phyloP scores from a whole-genome alignment of 2,797 vertebrate species.

The Octomys mimax region DNA sequence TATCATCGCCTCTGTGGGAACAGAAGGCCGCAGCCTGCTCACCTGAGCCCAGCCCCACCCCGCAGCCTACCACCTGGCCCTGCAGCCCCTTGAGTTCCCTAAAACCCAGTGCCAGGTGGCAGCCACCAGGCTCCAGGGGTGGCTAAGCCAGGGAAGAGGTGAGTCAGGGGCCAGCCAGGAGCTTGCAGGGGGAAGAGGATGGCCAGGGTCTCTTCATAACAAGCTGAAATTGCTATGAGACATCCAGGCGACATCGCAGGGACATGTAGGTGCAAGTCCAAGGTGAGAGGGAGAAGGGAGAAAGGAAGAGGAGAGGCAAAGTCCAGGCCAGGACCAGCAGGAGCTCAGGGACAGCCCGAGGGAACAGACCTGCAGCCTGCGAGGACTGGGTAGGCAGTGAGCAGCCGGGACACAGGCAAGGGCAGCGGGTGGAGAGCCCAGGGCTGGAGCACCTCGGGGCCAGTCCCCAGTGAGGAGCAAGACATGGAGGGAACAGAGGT shows the following conservation, averaged over 20 bases:
- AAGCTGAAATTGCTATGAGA: not conserved
- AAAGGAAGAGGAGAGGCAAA: not conserved
- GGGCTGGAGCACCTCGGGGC: not conserved
- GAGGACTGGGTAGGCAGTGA: not conserved
- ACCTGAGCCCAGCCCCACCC: too few relatives aligned
- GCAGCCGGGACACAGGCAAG: not conserved
- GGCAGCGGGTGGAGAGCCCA: not conserved
- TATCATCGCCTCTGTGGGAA: not conserved
- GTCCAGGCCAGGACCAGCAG: not conserved
- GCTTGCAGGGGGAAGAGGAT: rapidly evolving
- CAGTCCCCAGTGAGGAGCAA: too few relatives aligned
- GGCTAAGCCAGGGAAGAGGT: not conserved
- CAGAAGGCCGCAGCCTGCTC: rapidly evolving
- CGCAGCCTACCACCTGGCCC: too few relatives aligned
- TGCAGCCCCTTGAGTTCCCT: not conserved
- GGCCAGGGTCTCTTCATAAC: not conserved
- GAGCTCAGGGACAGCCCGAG: not conserved
- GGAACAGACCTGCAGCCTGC: not conserved
- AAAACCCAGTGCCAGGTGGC: not conserved
- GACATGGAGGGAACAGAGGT: not conserved
- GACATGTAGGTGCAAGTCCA: not conserved
- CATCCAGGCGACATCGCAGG: rapidly evolving
- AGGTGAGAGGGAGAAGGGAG: not conserved
- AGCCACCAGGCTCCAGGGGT: not conserved
- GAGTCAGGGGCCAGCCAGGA: too few relatives aligned